Evolutionary conservation across 1,140 invertebrate genomes (phyloP), one percentile per base, ranked within the genome.

Genomic region (Aphidius ervi): DNA sequence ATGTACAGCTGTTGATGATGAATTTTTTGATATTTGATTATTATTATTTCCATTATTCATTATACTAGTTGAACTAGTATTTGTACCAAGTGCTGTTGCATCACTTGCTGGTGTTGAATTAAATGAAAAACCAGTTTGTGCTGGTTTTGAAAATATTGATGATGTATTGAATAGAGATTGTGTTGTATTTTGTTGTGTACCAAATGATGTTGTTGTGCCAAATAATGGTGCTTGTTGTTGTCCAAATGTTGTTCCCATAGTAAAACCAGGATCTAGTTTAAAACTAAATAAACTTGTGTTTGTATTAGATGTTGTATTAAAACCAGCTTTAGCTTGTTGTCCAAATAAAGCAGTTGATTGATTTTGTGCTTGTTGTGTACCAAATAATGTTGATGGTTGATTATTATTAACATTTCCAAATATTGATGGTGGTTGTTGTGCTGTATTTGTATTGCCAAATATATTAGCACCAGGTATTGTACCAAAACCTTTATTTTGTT

Each of bases 131-230:
- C 76, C 74, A 48, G 78, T 69, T 65, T 74, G 68, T 16, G 74
- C 56, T 7, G 77, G 72, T 67, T 83, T 83, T 20, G 82, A 69
- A 5, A 75, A 67, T 1, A 75, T 77, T 20, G 82, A 70, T 5
- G 76, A 67, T 1, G 75, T 77, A 61, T 81, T 83, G 56, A 85
- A 85, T 5, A 84, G 68, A 8, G 82, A 81, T 42, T 78, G 74
- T 8, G 71, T 72, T 3, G 74, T 71, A 50, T 75, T 80, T 67
- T 73, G 74, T 45, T 69, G 72, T 5, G 70, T 58, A 41, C 77
- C 74, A 67, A 82, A 82, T 58, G 74, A 78, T 1, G 76, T 70
- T 2, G 80, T 71, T 23, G 77, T 67, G 66, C 82, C 75, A 77
- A 85, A 71, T 3, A 77, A 70, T 1, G 78, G 82, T 7, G 79